Base-by-base conservation (phyloP, 2,797 vertebrate species). In the Holocentrus rufus region DNA sequence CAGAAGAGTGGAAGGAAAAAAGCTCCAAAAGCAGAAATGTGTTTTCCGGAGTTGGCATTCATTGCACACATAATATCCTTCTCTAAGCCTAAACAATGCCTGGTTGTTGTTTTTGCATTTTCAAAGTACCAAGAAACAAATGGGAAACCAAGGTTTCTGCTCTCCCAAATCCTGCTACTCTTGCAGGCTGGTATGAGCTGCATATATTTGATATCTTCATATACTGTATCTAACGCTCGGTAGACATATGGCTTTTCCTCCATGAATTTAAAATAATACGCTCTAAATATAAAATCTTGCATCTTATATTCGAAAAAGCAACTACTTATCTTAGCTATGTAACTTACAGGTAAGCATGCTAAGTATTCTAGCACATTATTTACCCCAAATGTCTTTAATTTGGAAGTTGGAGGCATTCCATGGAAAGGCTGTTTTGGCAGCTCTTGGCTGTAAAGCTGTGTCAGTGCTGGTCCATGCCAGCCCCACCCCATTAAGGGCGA, bases 401-500 rank as follows among this genome's bases (percentile, higher is more conserved):
- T 85, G 65, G 52, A 79, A 76, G 77, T 63, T 54, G 22, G 83
- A 86, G 66, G 72, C 78, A 74, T 86, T 91, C 84, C 86, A 83
- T 71, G 49, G 79, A 82, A 61, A 79, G 83, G 80, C 88, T 74
- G 82, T 89, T 88, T 86, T 90, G 89, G 91, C 89, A 89, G 85
- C 83, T 84, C 67, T 79, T 76, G 79, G 79, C 67, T 79, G 75
- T 89, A 83, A 90, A 90, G 89, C 87, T 84, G 87, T 87, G 90
- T 92, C 78, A 83, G 86, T 87, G 89, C 85, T 85, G 83, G 83
- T 87, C 84, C 85, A 86, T 87, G 91, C 90, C 91, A 90, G 87
- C 88, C 87, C 92, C 89, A 89, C 89, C 89, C 91, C 86, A 91
- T 91, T 84, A 90, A 91, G 90, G 87, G 89, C 74, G 78, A 92